Evolutionary conservation across 2,797 vertebrate genomes (phyloP).

Genomic region (Limosa lapponica): DNA sequence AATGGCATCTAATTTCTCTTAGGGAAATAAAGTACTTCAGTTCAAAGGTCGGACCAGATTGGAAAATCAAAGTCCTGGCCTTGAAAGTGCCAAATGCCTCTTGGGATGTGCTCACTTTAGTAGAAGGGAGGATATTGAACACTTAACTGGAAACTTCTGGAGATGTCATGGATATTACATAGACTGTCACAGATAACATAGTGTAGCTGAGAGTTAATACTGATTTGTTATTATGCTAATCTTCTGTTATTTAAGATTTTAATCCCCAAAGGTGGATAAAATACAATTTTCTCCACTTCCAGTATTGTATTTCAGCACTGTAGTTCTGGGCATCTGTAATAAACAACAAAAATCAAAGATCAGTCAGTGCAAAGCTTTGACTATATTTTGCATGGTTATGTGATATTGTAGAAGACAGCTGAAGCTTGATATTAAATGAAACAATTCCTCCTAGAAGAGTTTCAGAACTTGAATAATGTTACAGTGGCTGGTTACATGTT

Average conservation of each 20-base stretch:
- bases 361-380: neutral
- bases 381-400: neutral
- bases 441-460: neutral
- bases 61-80: neutral
- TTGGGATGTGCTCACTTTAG: neutral
- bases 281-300: neutral
- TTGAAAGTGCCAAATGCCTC: neutral
- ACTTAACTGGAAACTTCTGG: neutral
- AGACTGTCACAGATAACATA: neutral
- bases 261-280: neutral
- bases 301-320: neutral
- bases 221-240: neutral
- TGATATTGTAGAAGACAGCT: neutral
- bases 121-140: neutral
- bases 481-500: neutral
- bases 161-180: neutral
- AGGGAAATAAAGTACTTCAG: neutral
- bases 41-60: neutral
- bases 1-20: neutral
- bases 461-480: neutral
- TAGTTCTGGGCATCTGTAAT: neutral
- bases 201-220: neutral
- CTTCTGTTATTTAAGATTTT: neutral
- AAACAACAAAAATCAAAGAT: neutral
- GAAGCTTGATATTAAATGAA: neutral